Base-by-base conservation (phyloP, 1,140 invertebrate genomes). In the Rhyacophila brunnea region DNA sequence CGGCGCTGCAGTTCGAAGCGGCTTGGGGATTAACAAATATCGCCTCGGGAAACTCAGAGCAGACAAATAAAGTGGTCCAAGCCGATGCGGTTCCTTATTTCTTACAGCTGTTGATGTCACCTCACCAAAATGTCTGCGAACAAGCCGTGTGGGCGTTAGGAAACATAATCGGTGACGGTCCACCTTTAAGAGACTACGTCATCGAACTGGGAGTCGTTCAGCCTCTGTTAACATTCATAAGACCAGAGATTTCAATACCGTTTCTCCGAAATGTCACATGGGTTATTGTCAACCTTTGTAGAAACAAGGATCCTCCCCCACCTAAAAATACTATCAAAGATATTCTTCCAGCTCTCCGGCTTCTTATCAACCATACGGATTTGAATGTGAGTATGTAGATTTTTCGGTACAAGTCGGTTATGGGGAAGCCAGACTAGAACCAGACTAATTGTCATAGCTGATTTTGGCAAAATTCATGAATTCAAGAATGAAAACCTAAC, bases 11-110 rank as follows among this genome's bases (percentile, higher is more conserved):
- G 77, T 99, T 99, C 78, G 97, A 99, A 82, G 95, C 96, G 59
- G 95, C 96, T 11, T 99, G 97, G 97, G 97, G 96, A 44, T 80
- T 99, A 58, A 99, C 97, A 64, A 99, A 99, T 72, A 99, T 99
- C 70, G 97, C 97, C 2, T 97, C 93, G 47, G 97, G 97, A 47
- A 98, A 94, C 42, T 96, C 95, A 0, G 82, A 85, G 66, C 97
- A 99, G 81, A 99, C 97, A 15, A 93, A 96, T 70, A 80, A 95
- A 74, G 96, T 99, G 18, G 95, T 99, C 2, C 81, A 85, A 64
- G 93, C 93, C 42, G 92, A 95, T 67, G 96, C 97, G 52, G 96
- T 99, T 40, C 96, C 96, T 49, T 83, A 93, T 43, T 99, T 99
- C 77, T 79, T 99, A 44, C 84, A 92, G 69, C 81, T 99, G 47